Base-by-base conservation (phyloP, 2,113 vertebrate species). In the Phainopepla nitens region DNA sequence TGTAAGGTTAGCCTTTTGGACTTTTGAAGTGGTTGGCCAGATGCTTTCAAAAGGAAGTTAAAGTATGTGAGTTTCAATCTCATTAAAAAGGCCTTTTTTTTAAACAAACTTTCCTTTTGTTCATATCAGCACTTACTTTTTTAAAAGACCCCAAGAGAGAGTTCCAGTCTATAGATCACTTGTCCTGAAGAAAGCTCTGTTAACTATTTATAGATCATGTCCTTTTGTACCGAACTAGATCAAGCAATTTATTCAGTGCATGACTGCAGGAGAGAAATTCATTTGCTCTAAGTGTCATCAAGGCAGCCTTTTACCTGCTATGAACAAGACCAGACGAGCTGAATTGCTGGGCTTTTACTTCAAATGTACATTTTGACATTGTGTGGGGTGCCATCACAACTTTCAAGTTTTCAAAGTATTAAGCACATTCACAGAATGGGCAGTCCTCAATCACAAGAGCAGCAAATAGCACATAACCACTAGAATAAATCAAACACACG, bases 61-160 rank as follows among this genome's bases (percentile, higher is more conserved):
- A 96, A 96, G 71, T 93, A 75, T 29, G 77, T 65, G 89, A 87
- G 56, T 93, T 96, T 96, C 95, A 95, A 94, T 86, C 92, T 96
- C 93, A 96, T 96, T 97, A 94, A 97, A 96, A 96, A 90, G 61
- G 28, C 11, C 50, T 57, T 36, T 91, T 87, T 86, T 84, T 89
- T 84, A 41, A 95, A 96, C 87, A 95, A 97, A 97, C 93, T 96
- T 97, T 96, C 49, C 94, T 97, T 97, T 96, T 96, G 89, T 96
- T 97, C 96, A 84, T 94, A 97, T 84, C 86, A 88, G 75, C 81
- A 96, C 95, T 95, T 94, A 95, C 94, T 90, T 96, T 95, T 94
- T 77, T 91, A 96, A 96, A 96, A 97, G 95, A 96, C 90, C 82
- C 94, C 95, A 95, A 94, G 96, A 91, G 96, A 95, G 93, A 92